phyloP scores from a whole-genome alignment of 2,113 vertebrate genomes.

The Odocoileus virginianus region DNA sequence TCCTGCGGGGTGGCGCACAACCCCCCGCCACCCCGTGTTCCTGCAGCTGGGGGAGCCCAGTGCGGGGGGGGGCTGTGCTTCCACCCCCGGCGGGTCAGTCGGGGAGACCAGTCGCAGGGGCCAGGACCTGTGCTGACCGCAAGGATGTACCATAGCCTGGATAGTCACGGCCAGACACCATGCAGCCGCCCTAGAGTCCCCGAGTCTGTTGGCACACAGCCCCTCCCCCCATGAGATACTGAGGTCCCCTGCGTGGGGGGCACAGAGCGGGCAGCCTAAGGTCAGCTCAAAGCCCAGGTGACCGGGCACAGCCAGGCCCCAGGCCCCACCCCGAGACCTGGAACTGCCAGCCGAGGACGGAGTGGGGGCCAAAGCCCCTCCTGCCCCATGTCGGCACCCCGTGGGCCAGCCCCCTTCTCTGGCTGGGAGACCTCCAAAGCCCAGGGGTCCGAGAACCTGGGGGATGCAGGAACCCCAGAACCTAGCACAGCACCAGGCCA shows the following conservation, averaged over 20 bases:
- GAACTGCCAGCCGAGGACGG: too few relatives aligned
- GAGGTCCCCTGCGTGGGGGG: fast-evolving
- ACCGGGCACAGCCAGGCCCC: fast-evolving
- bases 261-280: fast-evolving
- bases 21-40: fast-evolving
- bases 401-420: fast-evolving
- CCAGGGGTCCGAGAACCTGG: fast-evolving
- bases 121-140: neutral
- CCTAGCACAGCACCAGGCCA: fast-evolving
- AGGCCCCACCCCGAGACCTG: neutral
- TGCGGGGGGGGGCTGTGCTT: fast-evolving
- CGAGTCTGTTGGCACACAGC: fast-evolving
- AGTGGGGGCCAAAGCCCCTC: fast-evolving
- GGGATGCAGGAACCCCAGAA: neutral
- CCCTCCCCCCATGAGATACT: neutral
- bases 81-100: fast-evolving
- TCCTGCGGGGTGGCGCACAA: fast-evolving
- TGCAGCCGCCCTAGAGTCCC: fast-evolving
- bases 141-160: neutral
- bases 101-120: neutral
- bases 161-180: neutral
- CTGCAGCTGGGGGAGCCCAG: neutral
- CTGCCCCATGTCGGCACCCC: fast-evolving
- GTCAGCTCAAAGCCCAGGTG: neutral
- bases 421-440: too few relatives aligned